Evolutionary conservation across 2,888 invertebrate species (phyloP).

Genomic region (Sussaba pulchella): DNA sequence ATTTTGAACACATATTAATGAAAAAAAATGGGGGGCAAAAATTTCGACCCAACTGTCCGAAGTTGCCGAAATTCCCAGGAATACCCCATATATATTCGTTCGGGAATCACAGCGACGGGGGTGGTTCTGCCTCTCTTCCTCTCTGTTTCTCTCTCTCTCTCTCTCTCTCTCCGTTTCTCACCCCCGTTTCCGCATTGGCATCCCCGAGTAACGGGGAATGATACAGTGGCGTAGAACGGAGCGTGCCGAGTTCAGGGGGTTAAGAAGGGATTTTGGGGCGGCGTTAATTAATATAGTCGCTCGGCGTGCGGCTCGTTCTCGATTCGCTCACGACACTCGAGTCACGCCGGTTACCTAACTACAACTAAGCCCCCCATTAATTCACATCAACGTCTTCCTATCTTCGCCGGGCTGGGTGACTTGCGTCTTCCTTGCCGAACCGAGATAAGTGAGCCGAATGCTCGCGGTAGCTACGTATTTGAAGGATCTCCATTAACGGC

Average conservation of each 20-base stretch:
- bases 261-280: slow-evolving; percentile 83
- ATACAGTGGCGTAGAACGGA: slow-evolving; percentile 62
- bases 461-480: slow-evolving; percentile 33
- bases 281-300: slow-evolving; percentile 81
- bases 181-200: slow-evolving; percentile 56
- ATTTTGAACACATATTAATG: no score
- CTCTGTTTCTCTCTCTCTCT: slow-evolving; percentile 61
- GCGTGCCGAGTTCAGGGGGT: slow-evolving; percentile 79
- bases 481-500: not conserved
- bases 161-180: slow-evolving; percentile 59
- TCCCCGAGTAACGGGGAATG: slow-evolving; percentile 54
- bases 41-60: no score
- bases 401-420: slow-evolving; percentile 78
- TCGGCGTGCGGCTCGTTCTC: slow-evolving; percentile 58
- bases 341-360: slow-evolving; percentile 70
- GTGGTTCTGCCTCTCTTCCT: slow-evolving; percentile 46
- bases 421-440: slow-evolving; percentile 81
- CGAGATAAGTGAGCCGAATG: slow-evolving; percentile 76
- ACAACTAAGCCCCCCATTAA: slow-evolving; percentile 83
- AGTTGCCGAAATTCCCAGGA: no score
- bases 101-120: slow-evolving; percentile 39
- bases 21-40: no score
- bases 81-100: slow-evolving; percentile 55
- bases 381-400: slow-evolving; percentile 84
- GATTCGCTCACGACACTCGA: slow-evolving; percentile 64